Base-by-base conservation (phyloP, 2,888 invertebrate species). In the Pollenia angustigena region DNA sequence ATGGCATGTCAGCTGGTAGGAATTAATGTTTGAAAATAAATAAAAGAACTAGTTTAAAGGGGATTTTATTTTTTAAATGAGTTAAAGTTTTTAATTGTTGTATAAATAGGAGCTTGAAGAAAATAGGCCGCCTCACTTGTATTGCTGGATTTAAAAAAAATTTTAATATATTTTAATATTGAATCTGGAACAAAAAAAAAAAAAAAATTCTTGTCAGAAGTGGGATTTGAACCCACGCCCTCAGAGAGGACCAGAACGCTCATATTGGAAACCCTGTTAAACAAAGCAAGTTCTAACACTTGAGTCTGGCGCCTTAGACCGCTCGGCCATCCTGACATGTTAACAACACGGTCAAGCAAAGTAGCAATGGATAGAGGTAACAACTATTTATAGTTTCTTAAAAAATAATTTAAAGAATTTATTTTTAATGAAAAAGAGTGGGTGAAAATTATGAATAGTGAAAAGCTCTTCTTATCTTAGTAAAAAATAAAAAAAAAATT, bases 211-310 rank as follows among this genome's bases (percentile, higher is more conserved):
- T 90, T 92, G 91, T 91, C 91, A 92, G 92, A 91, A 92, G 92
- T 92, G 92, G 92, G 92, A 92, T 85, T 80, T 60, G 80, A 85
- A 85, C 85, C 85, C 80, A 85, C 85, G 80, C 92, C 92, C 92
- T 92, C 92, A 92, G 90, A 92, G 92, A 92, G 92, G 92, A 92
- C 92, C 92, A 92, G 92, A 92, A 92, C 90, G 90, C 92, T 91
- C 91, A 50, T 7, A 50, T 16, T 32, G 32, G 6, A 10, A 68
- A 81, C 78, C 69, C 68, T 71, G 81, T 44, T 48, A 46, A n/a
- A 82, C 82, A 86, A 71, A 88, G 87, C 84, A 90, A 90, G 90
- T 88, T 89, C 40, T 88, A 50, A 89, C 90, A 89, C 90, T 90
- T 89, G 90, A 90, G 90, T 90, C 90, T 90, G 90, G 89, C 90